Conservation (phyloP, 1,140 invertebrate species). For the Penaeus indicus region DNA sequence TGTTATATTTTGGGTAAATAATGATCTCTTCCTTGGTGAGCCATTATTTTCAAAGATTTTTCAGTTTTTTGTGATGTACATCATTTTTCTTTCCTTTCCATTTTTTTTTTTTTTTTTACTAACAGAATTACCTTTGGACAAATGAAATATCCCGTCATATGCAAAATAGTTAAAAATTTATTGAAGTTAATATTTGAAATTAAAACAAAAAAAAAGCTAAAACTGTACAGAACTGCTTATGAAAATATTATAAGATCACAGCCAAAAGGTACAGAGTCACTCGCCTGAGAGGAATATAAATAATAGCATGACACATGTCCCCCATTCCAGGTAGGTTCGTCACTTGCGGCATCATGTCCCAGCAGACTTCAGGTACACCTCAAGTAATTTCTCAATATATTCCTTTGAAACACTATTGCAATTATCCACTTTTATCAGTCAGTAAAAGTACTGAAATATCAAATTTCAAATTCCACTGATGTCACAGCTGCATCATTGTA, state of each 20-base stretch:
- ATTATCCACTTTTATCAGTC: neutral
- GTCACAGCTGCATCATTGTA: no score
- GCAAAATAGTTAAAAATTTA: slow-evolving; percentile 51
- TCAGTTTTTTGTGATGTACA: neutral
- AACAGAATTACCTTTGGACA: slow-evolving; percentile 40
- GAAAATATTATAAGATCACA: slow-evolving; percentile 36
- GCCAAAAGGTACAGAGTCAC: slow-evolving; percentile 52
- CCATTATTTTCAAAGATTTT: neutral
- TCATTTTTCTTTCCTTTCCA: neutral
- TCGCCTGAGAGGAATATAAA: slow-evolving; percentile 46
- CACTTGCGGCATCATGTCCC: slow-evolving; percentile 45
- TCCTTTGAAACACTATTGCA: slow-evolving; percentile 1
- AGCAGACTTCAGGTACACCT: slow-evolving; percentile 43
- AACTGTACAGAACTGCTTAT: slow-evolving; percentile 27
- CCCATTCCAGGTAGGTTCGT: slow-evolving; percentile 42
- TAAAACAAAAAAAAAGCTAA: slow-evolving; percentile 40
- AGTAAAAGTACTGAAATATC: neutral
- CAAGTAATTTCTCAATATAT: slow-evolving; percentile 25
- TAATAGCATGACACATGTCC: slow-evolving; percentile 22
- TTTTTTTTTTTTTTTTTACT: neutral
- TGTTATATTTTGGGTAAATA: slow-evolving; percentile 3
- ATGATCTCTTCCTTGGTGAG: neutral
- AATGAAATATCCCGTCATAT: slow-evolving; percentile 45
- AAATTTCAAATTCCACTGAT: no score
- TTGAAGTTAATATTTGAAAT: slow-evolving; percentile 32